Evolutionary conservation across 2,888 invertebrate species (phyloP), one percentile per base, ranked within the genome.

Genomic region (Strigamia transsilvanica): DNA sequence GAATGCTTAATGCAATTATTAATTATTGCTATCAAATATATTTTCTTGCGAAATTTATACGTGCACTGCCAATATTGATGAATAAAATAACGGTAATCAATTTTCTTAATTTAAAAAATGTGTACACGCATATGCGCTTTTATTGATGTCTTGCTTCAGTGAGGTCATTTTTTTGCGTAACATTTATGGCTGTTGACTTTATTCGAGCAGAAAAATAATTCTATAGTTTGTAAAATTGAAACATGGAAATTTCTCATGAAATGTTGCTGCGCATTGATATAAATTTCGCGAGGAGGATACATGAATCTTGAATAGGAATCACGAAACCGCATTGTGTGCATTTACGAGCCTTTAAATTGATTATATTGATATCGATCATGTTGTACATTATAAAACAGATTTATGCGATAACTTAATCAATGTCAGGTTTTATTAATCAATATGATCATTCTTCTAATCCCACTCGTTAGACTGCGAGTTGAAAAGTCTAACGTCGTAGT

Each of bases 401-500:
- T 46, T 46, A 46, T 46, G 46, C n/a, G 13, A n/a, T n/a, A 46
- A 46, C 13, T 46, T 46, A n/a, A 46, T 46, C 46, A 46, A 46
- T 12, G 46, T 46, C 46, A n/a, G 12, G 7, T 46, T 46, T 46
- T 46, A 46, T 46, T 46, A 46, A 46, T 46, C 46, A 46, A n/a
- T 46, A n/a, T 38, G 10, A 38, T 38, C 46, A n/a, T n/a, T 46
- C 13, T n/a, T 13, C 46, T 46, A 46, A 46, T 46, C 46, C 46
- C 15, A 12, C 15, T 46, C 46, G 46, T 13, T 46, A n/a, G 15
- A 46, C 46, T n/a, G 2, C n/a, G 15, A 46, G 15, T 46, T 46
- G 46, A 46, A 46, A 46, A 46, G 46, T 46, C 46, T 46, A 46
- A 46, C 46, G 46, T 46, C 46, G 46, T 46, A 46, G 46, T 46